Evolutionary conservation across 2,113 vertebrate species (phyloP).

Genomic region (Ceratotherium simum): DNA sequence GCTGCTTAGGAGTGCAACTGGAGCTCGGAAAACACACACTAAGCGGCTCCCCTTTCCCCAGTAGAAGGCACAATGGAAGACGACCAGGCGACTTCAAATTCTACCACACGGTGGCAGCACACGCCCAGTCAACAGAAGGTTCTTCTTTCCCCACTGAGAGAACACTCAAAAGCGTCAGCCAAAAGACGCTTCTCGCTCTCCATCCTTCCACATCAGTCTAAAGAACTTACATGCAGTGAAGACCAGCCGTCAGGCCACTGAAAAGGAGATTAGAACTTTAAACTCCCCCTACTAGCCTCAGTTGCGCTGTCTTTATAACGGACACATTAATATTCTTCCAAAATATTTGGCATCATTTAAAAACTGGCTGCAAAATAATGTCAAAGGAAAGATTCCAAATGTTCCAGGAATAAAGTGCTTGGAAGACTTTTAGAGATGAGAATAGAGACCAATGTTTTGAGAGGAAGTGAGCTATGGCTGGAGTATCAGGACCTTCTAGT

Average conservation of each 20-base stretch:
- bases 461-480: not conserved
- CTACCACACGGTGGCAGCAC: constrained; percentile 47
- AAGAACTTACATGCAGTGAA: not conserved
- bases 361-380: constrained; percentile 5
- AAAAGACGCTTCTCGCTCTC: rapidly evolving
- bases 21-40: rapidly evolving
- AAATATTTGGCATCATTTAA: not conserved
- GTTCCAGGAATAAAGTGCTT: not conserved
- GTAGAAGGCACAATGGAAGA: rapidly evolving
- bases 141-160: rapidly evolving
- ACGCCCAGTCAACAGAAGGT: not conserved
- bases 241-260: not conserved
- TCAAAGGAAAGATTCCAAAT: not conserved
- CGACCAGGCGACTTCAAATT: not conserved
- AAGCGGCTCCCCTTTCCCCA: not conserved
- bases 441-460: not conserved
- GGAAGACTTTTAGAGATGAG: not conserved
- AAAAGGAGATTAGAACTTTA: not conserved
- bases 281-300: not conserved
- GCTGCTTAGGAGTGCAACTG: too few species aligned
- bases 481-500: not conserved
- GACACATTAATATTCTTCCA: not conserved
- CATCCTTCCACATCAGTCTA: not conserved
- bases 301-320: not conserved
- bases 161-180: rapidly evolving